Percentiles rank a stretch among this genome's conserved stretches.
Conservation (phyloP, 2,888 invertebrate species). For the Quadriops clusia region DNA sequence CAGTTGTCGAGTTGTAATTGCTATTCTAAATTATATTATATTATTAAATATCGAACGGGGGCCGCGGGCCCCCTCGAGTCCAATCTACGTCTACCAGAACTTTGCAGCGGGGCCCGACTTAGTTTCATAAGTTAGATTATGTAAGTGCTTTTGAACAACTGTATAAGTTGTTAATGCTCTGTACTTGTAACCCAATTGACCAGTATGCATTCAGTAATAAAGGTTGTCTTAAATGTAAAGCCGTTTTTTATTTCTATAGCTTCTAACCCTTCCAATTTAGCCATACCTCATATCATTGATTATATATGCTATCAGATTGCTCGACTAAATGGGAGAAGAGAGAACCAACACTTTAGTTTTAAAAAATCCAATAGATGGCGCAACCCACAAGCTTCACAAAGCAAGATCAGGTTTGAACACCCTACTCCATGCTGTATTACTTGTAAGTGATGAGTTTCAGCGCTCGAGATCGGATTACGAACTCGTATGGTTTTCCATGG, state of each 20-base stretch:
- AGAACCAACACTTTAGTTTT: too few relatives aligned
- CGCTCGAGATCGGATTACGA: too few relatives aligned
- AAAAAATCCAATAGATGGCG: too few relatives aligned
- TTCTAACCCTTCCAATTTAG: background rate
- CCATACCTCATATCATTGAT: background rate
- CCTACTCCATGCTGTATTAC: too few relatives aligned
- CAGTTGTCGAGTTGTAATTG: conserved; percentile 23
- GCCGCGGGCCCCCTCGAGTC: conserved; percentile 5
- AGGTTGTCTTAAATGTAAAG: conserved; percentile 42
- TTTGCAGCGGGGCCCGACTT: conserved; percentile 28
- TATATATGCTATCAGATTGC: background rate
- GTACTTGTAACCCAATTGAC: conserved; percentile 42
- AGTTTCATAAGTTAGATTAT: conserved; percentile 33
- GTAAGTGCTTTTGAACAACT: conserved; percentile 40
- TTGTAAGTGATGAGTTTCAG: too few relatives aligned
- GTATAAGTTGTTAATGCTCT: conserved; percentile 37
- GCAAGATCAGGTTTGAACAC: too few relatives aligned
- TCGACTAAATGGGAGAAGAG: too few relatives aligned
- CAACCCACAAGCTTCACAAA: too few relatives aligned
- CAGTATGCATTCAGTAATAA: conserved; percentile 46
- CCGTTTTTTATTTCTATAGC: background rate
- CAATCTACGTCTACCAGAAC: conserved; percentile 17
- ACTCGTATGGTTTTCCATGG: too few relatives aligned
- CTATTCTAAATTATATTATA: conserved; percentile 26
- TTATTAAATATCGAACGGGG: background rate